Conservation (phyloP, 64 coral and sea anemone species). For the Actinia tenebrosa region DNA sequence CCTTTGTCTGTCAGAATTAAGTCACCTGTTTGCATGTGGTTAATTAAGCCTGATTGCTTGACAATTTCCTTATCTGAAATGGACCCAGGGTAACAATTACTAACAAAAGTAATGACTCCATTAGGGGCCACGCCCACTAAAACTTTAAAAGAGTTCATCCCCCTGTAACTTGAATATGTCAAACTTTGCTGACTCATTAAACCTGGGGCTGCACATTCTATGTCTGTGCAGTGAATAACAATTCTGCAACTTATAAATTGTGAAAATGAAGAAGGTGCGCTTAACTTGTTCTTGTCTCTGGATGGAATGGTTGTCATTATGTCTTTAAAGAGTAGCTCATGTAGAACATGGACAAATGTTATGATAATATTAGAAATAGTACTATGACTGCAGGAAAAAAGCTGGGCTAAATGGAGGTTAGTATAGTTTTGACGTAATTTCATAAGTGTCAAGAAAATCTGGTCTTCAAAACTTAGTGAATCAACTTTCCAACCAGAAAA, state of each 20-base stretch:
- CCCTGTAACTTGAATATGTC: constrained; percentile 35
- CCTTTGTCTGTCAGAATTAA: constrained; percentile 34
- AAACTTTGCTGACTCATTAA: constrained; percentile 42
- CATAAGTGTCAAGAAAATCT: constrained; percentile 46
- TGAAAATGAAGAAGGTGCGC: constrained; percentile 40
- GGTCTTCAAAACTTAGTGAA: constrained; percentile 36
- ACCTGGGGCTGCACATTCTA: constrained; percentile 32
- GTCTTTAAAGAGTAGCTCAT: constrained; percentile 28
- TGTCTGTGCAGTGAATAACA: constrained; percentile 46
- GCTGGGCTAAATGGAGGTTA: constrained; percentile 36
- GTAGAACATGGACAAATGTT: constrained; percentile 41
- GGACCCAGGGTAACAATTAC: constrained; percentile 1
- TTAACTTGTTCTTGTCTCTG: constrained; percentile 26
- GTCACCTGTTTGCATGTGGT: constrained; percentile 14
- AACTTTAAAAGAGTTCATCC: constrained; percentile 39
- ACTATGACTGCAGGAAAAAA: constrained; percentile 29
- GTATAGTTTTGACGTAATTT: constrained; percentile 52
- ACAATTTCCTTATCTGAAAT: constrained; percentile 18
- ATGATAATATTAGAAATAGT: constrained; percentile 50
- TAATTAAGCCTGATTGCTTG: constrained; percentile 2
- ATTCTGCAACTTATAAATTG: constrained; percentile 20
- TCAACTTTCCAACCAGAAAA: constrained; percentile 28
- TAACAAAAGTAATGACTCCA: constrained; percentile 3
- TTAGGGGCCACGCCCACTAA: constrained; percentile 14
- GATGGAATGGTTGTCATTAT: constrained; percentile 44